These are phyloP conservation scores for Campoletis sonorensis DNA, from an alignment of 1,140 invertebrate species.

Conservation along the genomic window DNA sequence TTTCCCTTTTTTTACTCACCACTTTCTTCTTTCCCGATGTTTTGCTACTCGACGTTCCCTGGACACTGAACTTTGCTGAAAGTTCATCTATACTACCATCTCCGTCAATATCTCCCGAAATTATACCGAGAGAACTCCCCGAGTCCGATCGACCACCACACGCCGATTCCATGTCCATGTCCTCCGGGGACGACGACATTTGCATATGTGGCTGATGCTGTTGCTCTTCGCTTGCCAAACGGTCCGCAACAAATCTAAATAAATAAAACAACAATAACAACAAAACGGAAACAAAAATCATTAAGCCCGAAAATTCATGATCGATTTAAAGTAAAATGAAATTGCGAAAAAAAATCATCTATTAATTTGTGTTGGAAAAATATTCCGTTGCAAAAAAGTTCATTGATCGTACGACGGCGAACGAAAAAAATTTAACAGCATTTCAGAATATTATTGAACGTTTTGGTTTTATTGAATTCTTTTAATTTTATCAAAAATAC, in stretches of 20 bases:
- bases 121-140: constrained; percentile 72
- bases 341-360: background rate
- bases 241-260: constrained; percentile 79
- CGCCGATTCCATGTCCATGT: constrained; percentile 79
- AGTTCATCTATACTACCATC: constrained; percentile 80
- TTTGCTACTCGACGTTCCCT: constrained; percentile 86
- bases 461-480: no score
- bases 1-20: constrained; percentile 78
- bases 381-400: no score
- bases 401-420: no score
- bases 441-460: no score
- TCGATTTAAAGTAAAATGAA: no score
- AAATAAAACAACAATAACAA: no score
- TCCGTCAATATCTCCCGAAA: constrained; percentile 65
- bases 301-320: no score
- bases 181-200: constrained; percentile 75
- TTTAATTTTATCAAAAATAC: no score
- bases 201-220: constrained; percentile 69
- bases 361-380: no score
- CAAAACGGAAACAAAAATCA: no score
- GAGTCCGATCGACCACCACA: constrained; percentile 69
- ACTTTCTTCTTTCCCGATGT: constrained; percentile 89
- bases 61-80: constrained; percentile 86
- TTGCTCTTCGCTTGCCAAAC: constrained; percentile 74
- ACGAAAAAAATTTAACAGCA: no score